Base-by-base conservation (phyloP, 1,140 invertebrate genomes). In the Mactra quadrangularis region DNA sequence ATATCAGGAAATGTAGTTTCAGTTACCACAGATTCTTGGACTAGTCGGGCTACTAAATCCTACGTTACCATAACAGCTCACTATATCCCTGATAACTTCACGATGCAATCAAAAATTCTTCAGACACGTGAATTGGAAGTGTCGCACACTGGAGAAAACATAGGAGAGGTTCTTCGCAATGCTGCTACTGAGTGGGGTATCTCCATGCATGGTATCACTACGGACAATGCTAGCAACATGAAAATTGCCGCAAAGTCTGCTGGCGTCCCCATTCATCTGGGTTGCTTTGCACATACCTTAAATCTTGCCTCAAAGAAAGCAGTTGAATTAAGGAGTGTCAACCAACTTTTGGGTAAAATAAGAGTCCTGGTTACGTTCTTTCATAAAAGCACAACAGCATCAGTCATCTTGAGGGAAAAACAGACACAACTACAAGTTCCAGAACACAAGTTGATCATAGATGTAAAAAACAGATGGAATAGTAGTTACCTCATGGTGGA, bases 401-500 rank as follows among this genome's bases (percentile, higher is more conserved):
- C 50, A 15, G 25, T 19, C 31, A 22, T 53, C 1, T 68, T 85
- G 7, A 82, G 78, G 35, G 25, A 82, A n/a, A n/a, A n/a, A n/a
- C n/a, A n/a, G n/a, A n/a, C n/a, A n/a, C n/a, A n/a, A n/a, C n/a
- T n/a, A n/a, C n/a, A n/a, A n/a, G n/a, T n/a, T n/a, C n/a, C n/a
- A n/a, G n/a, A n/a, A n/a, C n/a, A n/a, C n/a, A n/a, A 66, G 83
- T 45, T 82, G 0, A 57, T 85, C 7, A 57, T 59, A 25, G 84
- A 85, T 78, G 84, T 85, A 7, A 22, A 13, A 29, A 85, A 78
- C 17, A 57, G 84, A 19, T 85, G 84, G 84, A 85, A 85, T 27
- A 55, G 41, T 29, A 78, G 35, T 62, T 75, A n/a, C n/a, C 60
- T 76, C 25, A 85, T 85, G 84, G 35, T 75, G 1, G 29, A 71